A percentile compares a stretch with the other conserved stretches of the same genome.
Evolutionary conservation across 1,140 invertebrate species (phyloP).

Genomic region (Chrysomallon squamiferum): DNA sequence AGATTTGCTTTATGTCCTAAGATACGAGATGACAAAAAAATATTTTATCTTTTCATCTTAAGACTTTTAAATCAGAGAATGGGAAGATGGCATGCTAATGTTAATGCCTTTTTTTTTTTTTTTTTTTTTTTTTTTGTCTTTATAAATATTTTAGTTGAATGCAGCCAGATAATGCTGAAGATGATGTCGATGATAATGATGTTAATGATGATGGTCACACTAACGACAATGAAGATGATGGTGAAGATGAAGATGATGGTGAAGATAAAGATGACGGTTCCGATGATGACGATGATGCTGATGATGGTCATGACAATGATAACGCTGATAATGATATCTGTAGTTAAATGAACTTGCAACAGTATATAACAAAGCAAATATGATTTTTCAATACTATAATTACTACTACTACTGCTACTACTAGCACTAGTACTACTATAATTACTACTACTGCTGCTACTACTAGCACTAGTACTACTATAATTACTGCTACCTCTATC

Average conservation of each 20-base stretch:
- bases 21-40: too few species aligned
- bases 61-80: too few species aligned
- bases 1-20: too few species aligned
- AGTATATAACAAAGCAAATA: too few species aligned
- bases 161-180: not conserved
- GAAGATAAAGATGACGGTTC: conserved; percentile 3
- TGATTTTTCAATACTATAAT: too few species aligned
- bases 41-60: too few species aligned
- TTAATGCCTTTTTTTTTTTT: too few species aligned
- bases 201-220: not conserved
- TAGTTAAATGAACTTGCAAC: too few species aligned
- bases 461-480: not conserved
- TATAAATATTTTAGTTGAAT: too few species aligned
- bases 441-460: not conserved
- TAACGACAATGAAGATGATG: conserved; percentile 4
- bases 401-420: not conserved
- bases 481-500: not conserved
- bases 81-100: too few species aligned
- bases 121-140: too few species aligned
- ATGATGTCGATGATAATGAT: not conserved
- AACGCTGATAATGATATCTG: too few species aligned
- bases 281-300: not conserved
- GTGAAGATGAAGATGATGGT: conserved; percentile 9
- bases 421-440: not conserved
- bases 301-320: not conserved